Evolutionary conservation across 1,140 invertebrate genomes (phyloP), one percentile per base, ranked within the genome.

Genomic region (Spodoptera frugiperda): DNA sequence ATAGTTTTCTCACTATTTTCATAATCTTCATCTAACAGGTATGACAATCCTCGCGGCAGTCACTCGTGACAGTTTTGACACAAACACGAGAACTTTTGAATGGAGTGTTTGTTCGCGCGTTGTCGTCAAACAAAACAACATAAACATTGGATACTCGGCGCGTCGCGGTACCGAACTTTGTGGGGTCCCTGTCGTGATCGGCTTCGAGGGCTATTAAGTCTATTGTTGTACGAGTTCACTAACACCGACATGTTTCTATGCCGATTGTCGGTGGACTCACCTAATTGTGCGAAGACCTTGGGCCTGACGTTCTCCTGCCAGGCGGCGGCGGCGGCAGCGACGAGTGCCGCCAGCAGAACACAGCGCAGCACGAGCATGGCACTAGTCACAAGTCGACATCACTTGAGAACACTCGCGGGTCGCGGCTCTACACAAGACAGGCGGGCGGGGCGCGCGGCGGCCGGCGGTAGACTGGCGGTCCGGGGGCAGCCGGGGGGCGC

Each of bases 231-330:
- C 71, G 65, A 80, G 84, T 86, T 86, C 81, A 82, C 75, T 84
- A 85, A 83, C 85, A 86, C 71, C 51, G 70, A 57, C 76, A 81
- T 72, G 65, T 81, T 80, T 79, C 80, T 84, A 51, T 73, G 83
- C 72, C 54, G 78, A 63, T 79, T 71, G 67, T 77, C 61, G 53
- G 70, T 61, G 67, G 65, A 96, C 97, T 96, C 91, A 98, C 97
- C 97, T 96, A 97, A 95, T 95, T 97, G 96, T 90, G 97, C 97
- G 95, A 96, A 97, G 95, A 97, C 97, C 96, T 97, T 97, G 84
- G 97, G 97, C 94, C 97, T 95, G 92, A 97, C 96, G 94, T 97
- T 97, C 93, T 97, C 97, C 96, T 98, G 97, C 97, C 97, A 97
- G 83, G 96, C 96, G 76, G 93, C 92, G 80, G 86, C 83, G 88